Evolutionary conservation across 1,140 invertebrate species (phyloP).

Genomic region (Nebria ingens): DNA sequence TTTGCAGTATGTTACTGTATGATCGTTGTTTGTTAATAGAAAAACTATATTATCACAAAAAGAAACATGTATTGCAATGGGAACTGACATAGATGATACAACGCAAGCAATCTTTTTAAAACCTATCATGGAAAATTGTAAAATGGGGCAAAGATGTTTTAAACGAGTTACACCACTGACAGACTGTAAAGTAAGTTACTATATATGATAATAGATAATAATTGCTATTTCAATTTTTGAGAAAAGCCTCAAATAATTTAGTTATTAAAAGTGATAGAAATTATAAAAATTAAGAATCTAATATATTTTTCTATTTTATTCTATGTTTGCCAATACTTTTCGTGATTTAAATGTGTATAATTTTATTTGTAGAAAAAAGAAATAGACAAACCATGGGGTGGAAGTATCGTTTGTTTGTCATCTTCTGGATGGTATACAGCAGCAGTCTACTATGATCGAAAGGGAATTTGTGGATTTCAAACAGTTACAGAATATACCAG

Average conservation of each 20-base stretch:
- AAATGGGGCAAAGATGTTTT: slow-evolving; percentile 42
- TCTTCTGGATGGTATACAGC: slow-evolving; percentile 49
- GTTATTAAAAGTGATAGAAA: too few relatives aligned
- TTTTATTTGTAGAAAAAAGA: neutral
- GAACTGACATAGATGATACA: slow-evolving; percentile 32
- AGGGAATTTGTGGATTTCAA: slow-evolving; percentile 40
- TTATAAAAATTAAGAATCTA: too few relatives aligned
- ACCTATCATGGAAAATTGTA: slow-evolving; percentile 38
- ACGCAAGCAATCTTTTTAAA: slow-evolving; percentile 36
- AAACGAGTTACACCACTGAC: slow-evolving; percentile 18
- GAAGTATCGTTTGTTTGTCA: slow-evolving; percentile 47
- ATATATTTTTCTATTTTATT: too few relatives aligned
- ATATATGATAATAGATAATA: too few relatives aligned
- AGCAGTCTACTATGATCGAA: slow-evolving; percentile 42
- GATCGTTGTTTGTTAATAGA: slow-evolving; percentile 21
- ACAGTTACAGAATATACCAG: slow-evolving; percentile 20
- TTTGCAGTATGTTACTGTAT: too few relatives aligned
- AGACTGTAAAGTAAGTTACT: slow-evolving; percentile 35
- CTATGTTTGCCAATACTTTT: too few relatives aligned
- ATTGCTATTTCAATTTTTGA: too few relatives aligned
- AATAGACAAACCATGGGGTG: slow-evolving; percentile 38
- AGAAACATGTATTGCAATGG: slow-evolving; percentile 43
- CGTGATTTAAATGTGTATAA: neutral
- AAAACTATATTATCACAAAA: slow-evolving; percentile 27
- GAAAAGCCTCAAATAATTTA: too few relatives aligned